phyloP scores from a whole-genome alignment of 1,140 invertebrate genomes.

The Acromyrmex echinatior region DNA sequence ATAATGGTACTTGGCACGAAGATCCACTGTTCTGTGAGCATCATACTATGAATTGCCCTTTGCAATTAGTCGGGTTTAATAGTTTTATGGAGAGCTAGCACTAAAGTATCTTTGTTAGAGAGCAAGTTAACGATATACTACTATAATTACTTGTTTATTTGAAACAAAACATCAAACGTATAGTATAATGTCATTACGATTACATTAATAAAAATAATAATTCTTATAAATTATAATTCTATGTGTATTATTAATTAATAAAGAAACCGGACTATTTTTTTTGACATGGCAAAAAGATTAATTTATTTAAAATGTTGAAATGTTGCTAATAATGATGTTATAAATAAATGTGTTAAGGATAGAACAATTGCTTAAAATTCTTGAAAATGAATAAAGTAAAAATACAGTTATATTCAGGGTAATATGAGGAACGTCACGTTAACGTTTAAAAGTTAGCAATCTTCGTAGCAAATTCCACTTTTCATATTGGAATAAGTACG shows the following conservation, averaged over 20 bases:
- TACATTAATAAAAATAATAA: conserved; percentile 3
- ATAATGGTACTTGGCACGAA: conserved; percentile 74
- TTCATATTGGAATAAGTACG: conserved; percentile 34
- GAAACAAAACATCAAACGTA: not conserved
- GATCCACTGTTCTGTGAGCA: conserved; percentile 79
- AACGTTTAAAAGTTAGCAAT: not conserved
- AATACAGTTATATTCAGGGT: not conserved
- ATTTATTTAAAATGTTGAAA: not conserved
- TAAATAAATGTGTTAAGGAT: not conserved
- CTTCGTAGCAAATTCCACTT: conserved; percentile 21
- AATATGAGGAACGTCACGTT: conserved; percentile 25
- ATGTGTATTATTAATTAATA: not conserved
- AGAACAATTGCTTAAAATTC: not conserved
- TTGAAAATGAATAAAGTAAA: not conserved
- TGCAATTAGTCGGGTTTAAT: conserved; percentile 82
- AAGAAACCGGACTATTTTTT: not conserved
- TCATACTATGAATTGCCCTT: conserved; percentile 82
- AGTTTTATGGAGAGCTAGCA: conserved; percentile 70
- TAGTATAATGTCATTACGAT: not conserved
- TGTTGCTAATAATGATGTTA: not conserved
- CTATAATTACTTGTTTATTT: not conserved
- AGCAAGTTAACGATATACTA: not conserved
- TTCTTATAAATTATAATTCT: not conserved
- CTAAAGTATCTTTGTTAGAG: not conserved
- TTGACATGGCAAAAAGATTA: not conserved